phyloP scores from a whole-genome alignment of 1,140 invertebrate species.

The Scaptomyza pallida region DNA sequence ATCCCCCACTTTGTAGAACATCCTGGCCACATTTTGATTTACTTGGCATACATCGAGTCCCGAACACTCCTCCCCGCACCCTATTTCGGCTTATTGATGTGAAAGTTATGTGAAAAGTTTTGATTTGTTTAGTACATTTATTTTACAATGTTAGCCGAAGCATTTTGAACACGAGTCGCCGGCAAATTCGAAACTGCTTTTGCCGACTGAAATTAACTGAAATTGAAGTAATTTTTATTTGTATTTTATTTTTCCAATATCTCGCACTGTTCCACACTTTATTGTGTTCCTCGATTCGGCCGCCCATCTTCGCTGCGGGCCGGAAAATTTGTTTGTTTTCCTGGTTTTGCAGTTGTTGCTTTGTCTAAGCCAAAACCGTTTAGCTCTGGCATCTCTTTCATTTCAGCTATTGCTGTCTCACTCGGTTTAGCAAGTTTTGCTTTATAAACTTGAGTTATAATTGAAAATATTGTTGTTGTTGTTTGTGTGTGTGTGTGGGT shows the following conservation, averaged over 20 bases:
- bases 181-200: conserved; percentile 44
- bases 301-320: not conserved
- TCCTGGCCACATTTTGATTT: conserved; percentile 27
- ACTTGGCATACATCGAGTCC: conserved; percentile 50
- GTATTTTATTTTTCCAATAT: conserved; percentile 54
- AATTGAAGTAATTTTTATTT: conserved; percentile 61
- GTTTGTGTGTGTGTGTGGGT: conserved; percentile 18
- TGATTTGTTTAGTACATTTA: conserved; percentile 81
- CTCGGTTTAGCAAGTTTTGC: conserved; percentile 53
- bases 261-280: conserved; percentile 32
- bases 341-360: conserved; percentile 10
- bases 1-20: conserved; percentile 37
- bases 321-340: conserved; percentile 13
- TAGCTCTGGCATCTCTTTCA: conserved; percentile 48
- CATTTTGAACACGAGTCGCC: conserved; percentile 30
- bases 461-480: conserved; percentile 71
- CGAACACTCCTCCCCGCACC: not conserved
- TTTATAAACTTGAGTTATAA: conserved; percentile 81
- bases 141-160: conserved; percentile 49
- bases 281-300: conserved; percentile 27
- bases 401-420: conserved; percentile 30
- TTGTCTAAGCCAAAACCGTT: conserved; percentile 43
- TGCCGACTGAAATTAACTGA: conserved; percentile 61
- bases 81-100: conserved; percentile 55
- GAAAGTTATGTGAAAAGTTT: conserved; percentile 80